phyloP scores from a whole-genome alignment of 2,888 invertebrate genomes.

The Drosophila recens region DNA sequence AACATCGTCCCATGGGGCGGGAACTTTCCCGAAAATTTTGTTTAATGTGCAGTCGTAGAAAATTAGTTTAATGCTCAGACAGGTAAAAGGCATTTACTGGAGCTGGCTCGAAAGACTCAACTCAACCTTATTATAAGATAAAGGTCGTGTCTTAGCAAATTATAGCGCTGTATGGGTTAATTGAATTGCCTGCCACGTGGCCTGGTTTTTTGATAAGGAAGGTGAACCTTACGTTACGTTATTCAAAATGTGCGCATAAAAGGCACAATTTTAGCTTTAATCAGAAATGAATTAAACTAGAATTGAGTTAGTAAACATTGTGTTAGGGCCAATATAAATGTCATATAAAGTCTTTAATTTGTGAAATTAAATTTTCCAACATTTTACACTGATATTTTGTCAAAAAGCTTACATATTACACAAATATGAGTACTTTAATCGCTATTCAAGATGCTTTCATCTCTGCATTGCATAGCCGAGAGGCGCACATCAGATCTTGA shows the following conservation, averaged over 20 bases:
- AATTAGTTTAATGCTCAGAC: conserved; percentile 71
- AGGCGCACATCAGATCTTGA: conserved; percentile 17
- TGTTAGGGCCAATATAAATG: conserved; percentile 21
- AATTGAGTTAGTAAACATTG: conserved; percentile 40
- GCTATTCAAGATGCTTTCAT: conserved; percentile 4
- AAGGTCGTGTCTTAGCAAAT: conserved; percentile 64
- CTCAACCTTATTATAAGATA: conserved; percentile 47
- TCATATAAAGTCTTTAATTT: not conserved
- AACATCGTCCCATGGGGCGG: conserved; percentile 25
- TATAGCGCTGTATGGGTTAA: conserved; percentile 65
- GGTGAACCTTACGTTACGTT: conserved; percentile 1
- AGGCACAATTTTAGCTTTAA: conserved; percentile 37
- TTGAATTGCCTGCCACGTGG: conserved; percentile 69
- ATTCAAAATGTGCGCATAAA: conserved; percentile 12
- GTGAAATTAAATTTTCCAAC: not conserved
- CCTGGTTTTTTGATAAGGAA: conserved; percentile 41
- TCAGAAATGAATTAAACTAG: conserved; percentile 29
- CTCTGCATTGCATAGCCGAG: conserved; percentile 9
- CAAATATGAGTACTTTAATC: conserved; percentile 24
- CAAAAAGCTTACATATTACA: not conserved
- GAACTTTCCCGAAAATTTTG: conserved; percentile 48
- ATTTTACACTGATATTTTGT: not conserved
- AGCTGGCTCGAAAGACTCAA: conserved; percentile 27
- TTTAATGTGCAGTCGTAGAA: conserved; percentile 74
- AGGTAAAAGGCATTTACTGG: conserved; percentile 40